These are phyloP conservation scores for Cataglyphis rosenhaueri DNA, from an alignment of 2,888 invertebrate species.

Conservation along the genomic window DNA sequence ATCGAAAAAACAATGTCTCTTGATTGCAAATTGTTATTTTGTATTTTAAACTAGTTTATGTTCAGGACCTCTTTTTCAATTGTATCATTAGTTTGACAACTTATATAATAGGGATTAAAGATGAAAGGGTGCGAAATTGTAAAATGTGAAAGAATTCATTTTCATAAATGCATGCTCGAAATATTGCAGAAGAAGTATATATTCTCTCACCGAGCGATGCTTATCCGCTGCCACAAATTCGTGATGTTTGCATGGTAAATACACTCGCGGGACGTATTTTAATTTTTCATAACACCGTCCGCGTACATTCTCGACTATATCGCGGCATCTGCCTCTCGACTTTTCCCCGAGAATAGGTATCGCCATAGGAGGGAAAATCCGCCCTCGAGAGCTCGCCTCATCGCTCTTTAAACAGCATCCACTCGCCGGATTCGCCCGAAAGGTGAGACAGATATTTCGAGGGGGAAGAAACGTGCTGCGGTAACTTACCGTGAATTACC, in stretches of 20 bases:
- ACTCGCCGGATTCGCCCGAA: conserved; percentile 11
- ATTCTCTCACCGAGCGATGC: not conserved
- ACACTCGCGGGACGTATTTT: conserved; percentile 36
- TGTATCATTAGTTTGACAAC: not conserved
- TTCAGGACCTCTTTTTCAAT: not conserved
- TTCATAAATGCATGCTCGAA: conserved; percentile 4
- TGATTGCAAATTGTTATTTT: not conserved
- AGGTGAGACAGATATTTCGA: not conserved
- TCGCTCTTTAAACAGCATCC: conserved; percentile 27
- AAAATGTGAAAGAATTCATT: not conserved
- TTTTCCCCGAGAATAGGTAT: conserved; percentile 3
- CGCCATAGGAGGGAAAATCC: conserved; percentile 17
- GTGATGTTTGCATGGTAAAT: conserved; percentile 5
- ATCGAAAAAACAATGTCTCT: not conserved
- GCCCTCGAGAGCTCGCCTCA: not conserved
- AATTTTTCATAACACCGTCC: conserved; percentile 51
- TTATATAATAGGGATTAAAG: not conserved
- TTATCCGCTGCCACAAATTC: conserved; percentile 11
- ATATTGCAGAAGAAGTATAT: not conserved
- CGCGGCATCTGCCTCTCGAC: conserved; percentile 1
- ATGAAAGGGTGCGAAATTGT: not conserved
- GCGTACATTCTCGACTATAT: not conserved
- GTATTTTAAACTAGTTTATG: not conserved
- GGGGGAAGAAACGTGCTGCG: conserved; percentile 59
- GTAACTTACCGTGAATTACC: conserved; percentile 78